Base-by-base conservation (phyloP, 2,888 invertebrate genomes). In the Apotomis turbidana region DNA sequence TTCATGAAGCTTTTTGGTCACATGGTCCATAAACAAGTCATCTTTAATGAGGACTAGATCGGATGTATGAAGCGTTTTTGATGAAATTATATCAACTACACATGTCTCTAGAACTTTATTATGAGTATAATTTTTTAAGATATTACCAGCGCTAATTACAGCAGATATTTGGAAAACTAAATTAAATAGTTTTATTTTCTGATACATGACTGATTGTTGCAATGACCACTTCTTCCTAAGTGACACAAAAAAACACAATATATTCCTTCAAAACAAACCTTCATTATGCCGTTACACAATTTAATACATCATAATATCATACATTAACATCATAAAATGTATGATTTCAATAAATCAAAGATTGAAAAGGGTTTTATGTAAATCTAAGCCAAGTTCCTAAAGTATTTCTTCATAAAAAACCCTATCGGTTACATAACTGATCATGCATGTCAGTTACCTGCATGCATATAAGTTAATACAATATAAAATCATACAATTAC, bases 1-100 rank as follows among this genome's bases (percentile, higher is more conserved):
- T 15, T 64, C 64, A 15, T 64, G 64, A 44, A 64, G 54, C n/a
- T 54, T 64, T 41, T 15, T 54, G 41, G 55, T 54, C 15, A 54
- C 41, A 12, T 55, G 13, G 27, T 54, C 54, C 4, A 41, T 15
- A 6, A 64, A 5, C 15, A 41, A 12, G 13, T 49, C 9, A 27
- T 55, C 41, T 3, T 3, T 44, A 12, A 54, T 64, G 13, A 64
- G 1, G 5, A 52, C 54, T 12, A 54, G 44, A 38, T 41, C 13
- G 41, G 64, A 10, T 54, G 54, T 41, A 55, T 54, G 15, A 52
- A 64, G 54, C 6, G 15, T 12, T 64, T 64, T 64, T 13, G 64
- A 64, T 44, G n/a, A 64, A 41, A 44, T 10, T 15, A 55, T 64
- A 10, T 44, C 10, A 3, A 15, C 41, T 12, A 54, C 15, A 54